phyloP scores from a whole-genome alignment of 30 jellyfish, hydroid and myxozoan species.

The Hydractinia symbiolongicarpus region DNA sequence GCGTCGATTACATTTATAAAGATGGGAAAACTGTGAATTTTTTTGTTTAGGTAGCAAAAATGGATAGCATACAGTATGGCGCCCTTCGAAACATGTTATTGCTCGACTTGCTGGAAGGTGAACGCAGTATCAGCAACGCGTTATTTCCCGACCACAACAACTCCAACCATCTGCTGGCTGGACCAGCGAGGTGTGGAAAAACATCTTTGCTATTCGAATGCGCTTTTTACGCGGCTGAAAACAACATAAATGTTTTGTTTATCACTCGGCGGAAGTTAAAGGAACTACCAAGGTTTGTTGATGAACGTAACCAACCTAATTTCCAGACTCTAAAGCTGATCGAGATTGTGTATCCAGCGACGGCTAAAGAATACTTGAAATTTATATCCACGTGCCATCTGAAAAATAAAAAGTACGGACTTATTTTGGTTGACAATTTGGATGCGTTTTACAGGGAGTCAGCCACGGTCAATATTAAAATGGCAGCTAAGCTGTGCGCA shows the following conservation, averaged over 20 bases:
- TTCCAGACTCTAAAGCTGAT: conserved; percentile 9
- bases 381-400: conserved; percentile 2
- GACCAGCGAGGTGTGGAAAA: conserved; percentile 24
- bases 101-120: too few relatives aligned
- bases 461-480: background rate
- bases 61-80: too few relatives aligned
- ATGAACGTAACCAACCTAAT: conserved; percentile 18
- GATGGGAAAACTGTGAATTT: too few relatives aligned
- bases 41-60: too few relatives aligned
- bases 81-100: too few relatives aligned
- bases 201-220: conserved; percentile 33
- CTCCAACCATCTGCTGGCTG: conserved; percentile 25
- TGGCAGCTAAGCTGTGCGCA: conserved; percentile 26
- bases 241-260: conserved; percentile 2
- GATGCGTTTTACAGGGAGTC: conserved; percentile 11
- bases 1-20: too few relatives aligned
- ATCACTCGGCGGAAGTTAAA: background rate
- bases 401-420: background rate
- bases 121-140: too few relatives aligned
- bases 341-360: conserved; percentile 27
- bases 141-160: background rate
- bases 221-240: conserved; percentile 28
- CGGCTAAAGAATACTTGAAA: conserved; percentile 10
- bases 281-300: conserved; percentile 17
- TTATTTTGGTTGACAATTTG: conserved; percentile 24